These are phyloP conservation scores for Eulemur coronatus DNA, from an alignment of 2,797 vertebrate genomes.

Conservation along the genomic window DNA sequence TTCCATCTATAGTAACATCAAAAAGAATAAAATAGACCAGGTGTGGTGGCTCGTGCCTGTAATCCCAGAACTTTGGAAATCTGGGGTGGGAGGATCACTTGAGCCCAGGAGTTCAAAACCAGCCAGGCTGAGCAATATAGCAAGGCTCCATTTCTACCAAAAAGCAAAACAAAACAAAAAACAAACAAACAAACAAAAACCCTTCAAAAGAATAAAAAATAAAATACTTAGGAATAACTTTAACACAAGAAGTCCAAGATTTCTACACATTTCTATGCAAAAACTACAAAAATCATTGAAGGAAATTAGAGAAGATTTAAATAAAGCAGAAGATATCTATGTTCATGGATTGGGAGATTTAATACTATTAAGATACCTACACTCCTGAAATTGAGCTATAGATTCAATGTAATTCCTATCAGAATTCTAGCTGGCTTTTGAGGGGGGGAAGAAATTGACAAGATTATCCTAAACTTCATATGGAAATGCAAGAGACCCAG, in stretches of 20 bases:
- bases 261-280: background rate
- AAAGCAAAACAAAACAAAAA: too few species aligned
- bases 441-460: background rate
- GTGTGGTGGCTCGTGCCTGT: too few species aligned
- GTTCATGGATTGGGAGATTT: background rate
- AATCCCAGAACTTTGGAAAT: too few species aligned
- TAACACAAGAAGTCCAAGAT: background rate
- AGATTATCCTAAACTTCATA: background rate
- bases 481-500: background rate
- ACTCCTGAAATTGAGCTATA: background rate
- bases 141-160: too few species aligned
- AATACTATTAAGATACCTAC: background rate
- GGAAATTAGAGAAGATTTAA: background rate
- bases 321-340: background rate
- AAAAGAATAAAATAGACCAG: background rate
- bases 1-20: background rate
- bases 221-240: background rate
- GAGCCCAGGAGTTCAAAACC: too few species aligned
- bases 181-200: too few species aligned
- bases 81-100: too few species aligned
- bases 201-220: background rate
- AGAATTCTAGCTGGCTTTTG: background rate
- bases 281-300: background rate
- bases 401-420: background rate
- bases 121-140: too few species aligned